Evolutionary conservation across 2,888 invertebrate species (phyloP).

Genomic region (Erebia aethiops): DNA sequence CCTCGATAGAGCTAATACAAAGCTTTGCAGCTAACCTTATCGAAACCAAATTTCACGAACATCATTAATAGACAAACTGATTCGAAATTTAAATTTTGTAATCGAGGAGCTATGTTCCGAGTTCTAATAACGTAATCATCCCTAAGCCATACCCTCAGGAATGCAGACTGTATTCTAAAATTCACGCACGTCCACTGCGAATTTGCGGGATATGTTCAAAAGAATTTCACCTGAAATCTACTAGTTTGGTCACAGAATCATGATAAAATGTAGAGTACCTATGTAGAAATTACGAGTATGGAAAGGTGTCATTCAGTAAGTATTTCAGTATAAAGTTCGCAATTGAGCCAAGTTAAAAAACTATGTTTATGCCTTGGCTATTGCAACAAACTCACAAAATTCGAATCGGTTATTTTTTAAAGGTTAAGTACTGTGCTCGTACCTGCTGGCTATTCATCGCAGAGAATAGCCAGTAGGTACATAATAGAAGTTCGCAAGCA

Average conservation of each 20-base stretch:
- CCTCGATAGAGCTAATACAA: background rate
- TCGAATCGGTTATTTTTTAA: too few relatives aligned
- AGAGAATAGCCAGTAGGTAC: too few relatives aligned
- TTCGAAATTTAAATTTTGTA: background rate
- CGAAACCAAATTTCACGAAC: background rate
- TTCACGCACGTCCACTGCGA: slow-evolving; percentile 5
- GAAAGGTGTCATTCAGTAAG: background rate
- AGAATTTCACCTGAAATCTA: background rate
- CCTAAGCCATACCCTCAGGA: background rate
- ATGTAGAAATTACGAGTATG: background rate
- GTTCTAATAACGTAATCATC: background rate
- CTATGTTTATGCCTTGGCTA: background rate
- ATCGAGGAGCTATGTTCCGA: background rate
- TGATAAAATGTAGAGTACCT: too few relatives aligned
- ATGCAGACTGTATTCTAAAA: slow-evolving; percentile 6
- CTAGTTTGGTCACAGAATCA: background rate
- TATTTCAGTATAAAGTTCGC: background rate
- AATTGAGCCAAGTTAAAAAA: background rate
- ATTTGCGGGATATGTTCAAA: background rate
- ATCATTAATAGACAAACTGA: background rate
- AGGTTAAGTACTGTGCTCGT: too few relatives aligned
- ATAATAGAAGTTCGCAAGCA: too few relatives aligned
- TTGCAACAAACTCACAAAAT: too few relatives aligned
- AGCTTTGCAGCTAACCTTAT: background rate
- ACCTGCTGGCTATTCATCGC: too few relatives aligned